Percentiles rank a stretch among this genome's conserved stretches.
These are phyloP conservation scores for Brachystomella parvula DNA, from an alignment of 1,140 invertebrate genomes.

Conservation along the genomic window DNA sequence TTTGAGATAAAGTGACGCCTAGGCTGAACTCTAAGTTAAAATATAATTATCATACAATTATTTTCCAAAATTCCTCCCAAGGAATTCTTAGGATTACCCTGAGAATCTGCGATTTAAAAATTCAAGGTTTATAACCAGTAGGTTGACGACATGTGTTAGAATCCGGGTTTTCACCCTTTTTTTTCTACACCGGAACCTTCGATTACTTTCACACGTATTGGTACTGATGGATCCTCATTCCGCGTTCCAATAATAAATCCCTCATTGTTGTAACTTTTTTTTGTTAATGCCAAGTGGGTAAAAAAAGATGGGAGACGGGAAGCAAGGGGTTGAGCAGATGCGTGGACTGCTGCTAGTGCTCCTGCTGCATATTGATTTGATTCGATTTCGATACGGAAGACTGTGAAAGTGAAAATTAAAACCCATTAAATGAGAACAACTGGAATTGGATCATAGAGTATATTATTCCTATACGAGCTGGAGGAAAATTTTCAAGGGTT, in stretches of 20 bases:
- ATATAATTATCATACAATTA: too few species aligned
- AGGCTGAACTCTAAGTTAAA: too few species aligned
- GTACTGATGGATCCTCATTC: not conserved
- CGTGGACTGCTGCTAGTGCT: not conserved
- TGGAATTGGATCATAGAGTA: not conserved
- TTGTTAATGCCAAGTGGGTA: too few species aligned
- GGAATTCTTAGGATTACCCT: too few species aligned
- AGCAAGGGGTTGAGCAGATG: not conserved
- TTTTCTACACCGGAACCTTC: not conserved
- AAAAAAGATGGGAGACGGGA: not conserved
- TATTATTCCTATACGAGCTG: too few species aligned
- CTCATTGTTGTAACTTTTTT: not conserved
- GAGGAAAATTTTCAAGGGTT: too few species aligned
- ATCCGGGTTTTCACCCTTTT: too few species aligned
- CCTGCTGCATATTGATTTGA: not conserved
- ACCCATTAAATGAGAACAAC: not conserved
- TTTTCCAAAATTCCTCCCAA: too few species aligned
- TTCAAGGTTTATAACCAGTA: too few species aligned
- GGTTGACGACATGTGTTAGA: too few species aligned
- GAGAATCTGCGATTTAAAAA: too few species aligned
- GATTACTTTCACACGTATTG: not conserved
- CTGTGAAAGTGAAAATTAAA: not conserved
- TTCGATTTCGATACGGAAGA: not conserved
- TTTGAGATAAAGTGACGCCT: too few species aligned
- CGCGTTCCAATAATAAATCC: slow-evolving; percentile 7